These are phyloP conservation scores for Gopherus flavomarginatus DNA, from an alignment of 2,113 vertebrate genomes.

Conservation along the genomic window DNA sequence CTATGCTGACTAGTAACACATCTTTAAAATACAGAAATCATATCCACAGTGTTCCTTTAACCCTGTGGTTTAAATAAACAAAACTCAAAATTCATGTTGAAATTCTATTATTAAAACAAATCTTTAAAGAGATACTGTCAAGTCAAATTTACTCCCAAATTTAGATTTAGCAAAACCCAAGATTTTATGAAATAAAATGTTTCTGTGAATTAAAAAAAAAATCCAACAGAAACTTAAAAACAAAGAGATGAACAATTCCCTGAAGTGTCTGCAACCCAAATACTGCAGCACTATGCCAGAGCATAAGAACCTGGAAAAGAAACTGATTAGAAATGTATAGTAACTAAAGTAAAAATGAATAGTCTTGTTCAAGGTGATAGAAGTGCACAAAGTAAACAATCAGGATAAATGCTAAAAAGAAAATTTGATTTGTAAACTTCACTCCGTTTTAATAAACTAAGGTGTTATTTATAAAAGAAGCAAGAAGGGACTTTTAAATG, in stretches of 20 bases:
- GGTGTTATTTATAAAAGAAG: not conserved
- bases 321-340: not conserved
- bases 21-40: not conserved
- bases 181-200: not conserved
- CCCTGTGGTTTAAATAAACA: not conserved
- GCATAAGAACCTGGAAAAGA: not conserved
- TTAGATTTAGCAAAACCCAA: not conserved
- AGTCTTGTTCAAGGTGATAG: not conserved
- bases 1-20: conserved; percentile 5
- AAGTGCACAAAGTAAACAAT: not conserved
- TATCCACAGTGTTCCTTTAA: not conserved
- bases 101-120: not conserved
- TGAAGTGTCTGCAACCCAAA: not conserved
- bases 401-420: not conserved
- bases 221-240: not conserved
- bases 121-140: not conserved
- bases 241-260: not conserved
- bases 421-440: not conserved
- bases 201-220: not conserved
- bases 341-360: not conserved
- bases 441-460: not conserved
- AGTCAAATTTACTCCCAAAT: not conserved
- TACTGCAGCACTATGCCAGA: not conserved
- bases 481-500: not conserved
- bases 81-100: not conserved